Evolutionary conservation across 2,113 vertebrate genomes (phyloP), one percentile per base, ranked within the genome.

Genomic region (Synchiropus splendidus): DNA sequence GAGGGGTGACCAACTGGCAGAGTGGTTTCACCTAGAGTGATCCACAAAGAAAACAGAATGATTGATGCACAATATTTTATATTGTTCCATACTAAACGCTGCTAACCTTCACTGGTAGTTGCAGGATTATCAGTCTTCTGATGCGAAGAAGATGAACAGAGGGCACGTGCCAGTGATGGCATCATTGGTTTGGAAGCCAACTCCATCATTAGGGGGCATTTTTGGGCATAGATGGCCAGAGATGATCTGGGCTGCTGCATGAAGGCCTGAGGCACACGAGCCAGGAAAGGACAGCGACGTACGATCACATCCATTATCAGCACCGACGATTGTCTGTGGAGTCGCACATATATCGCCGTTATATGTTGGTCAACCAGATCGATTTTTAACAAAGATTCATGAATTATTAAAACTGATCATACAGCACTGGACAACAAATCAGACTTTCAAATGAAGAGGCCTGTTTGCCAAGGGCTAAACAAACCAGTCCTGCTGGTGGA

Each of bases 191-290:
- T 86, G 16, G 86, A 81, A 8, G 72, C 89, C 33, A 87, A 72
- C 52, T 92, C 90, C 94, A 97, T 97, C 93, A 98, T 98, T 18
- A 92, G 82, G 1, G 94, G 94, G 59, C 94, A 97, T 49, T 78
- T 87, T 71, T 94, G 90, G 9, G 94, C 93, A 12, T 92, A 97
- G 1, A 84, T 78, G 11, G 91, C 75, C 75, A 98, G 62, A 1
- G 88, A 89, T 40, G 87, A 88, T 34, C 90, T 89, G 6, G 94
- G 80, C 69, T 97, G 94, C 82, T 97, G 94, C 58, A 96, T 72
- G 70, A 98, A 97, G 12, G 88, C 71, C 76, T 92, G 92, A 1
- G 92, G 87, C 43, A 96, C 85, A 0, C 89, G 85, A 36, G 91
- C 89, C 70, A 98, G 75, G 82, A 97, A 98, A 0, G 94, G 94